phyloP scores from a whole-genome alignment of 2,797 vertebrate species.

The Periparus ater region DNA sequence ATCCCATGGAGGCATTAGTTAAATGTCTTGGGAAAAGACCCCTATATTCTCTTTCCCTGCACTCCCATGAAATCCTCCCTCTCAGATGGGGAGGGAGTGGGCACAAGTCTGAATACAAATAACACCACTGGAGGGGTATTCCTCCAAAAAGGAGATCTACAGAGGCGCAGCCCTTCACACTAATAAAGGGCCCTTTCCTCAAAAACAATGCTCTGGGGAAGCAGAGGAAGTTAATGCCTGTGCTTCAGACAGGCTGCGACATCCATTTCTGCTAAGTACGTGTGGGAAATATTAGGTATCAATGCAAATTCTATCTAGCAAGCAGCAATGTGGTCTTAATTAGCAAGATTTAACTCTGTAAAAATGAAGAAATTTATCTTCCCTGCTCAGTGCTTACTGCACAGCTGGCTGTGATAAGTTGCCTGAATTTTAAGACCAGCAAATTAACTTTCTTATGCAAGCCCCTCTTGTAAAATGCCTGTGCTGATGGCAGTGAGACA shows the following conservation, averaged over 20 bases:
- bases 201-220: not conserved
- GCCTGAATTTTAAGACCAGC: constrained; percentile 33
- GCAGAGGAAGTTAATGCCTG: not conserved
- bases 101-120: not conserved
- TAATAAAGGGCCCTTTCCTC: not conserved
- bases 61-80: not conserved
- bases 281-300: constrained; percentile 12
- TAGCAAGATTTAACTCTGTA: constrained; percentile 15
- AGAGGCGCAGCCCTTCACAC: not conserved
- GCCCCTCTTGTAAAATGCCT: not conserved
- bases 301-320: constrained; percentile 1
- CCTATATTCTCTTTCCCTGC: not conserved
- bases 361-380: constrained; percentile 58
- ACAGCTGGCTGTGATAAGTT: constrained; percentile 42
- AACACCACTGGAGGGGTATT: not conserved
- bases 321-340: constrained; percentile 49
- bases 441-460: constrained; percentile 45
- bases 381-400: constrained; percentile 17
- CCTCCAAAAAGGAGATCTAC: not conserved
- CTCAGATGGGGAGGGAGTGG: rapidly evolving
- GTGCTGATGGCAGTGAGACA: not conserved
- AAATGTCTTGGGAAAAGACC: not conserved
- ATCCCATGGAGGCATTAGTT: not conserved
- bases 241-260: not conserved
- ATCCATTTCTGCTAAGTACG: not conserved